Percentiles rank a stretch among this genome's conserved stretches.
Conservation (phyloP, 2,113 vertebrate species). For the Myanophis thanlyinensis region DNA sequence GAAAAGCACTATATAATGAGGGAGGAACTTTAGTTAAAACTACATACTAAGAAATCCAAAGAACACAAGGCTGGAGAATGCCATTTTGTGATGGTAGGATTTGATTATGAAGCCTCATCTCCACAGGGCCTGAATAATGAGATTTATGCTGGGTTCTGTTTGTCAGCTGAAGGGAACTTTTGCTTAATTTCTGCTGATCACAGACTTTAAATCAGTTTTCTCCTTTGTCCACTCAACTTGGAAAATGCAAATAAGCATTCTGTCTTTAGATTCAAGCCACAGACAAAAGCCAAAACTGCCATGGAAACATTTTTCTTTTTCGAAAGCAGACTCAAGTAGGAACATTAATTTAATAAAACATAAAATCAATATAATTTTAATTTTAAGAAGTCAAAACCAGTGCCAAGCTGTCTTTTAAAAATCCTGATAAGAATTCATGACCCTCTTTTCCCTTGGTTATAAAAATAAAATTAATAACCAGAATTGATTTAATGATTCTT, state of each 20-base stretch:
- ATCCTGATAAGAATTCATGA: slow-evolving; percentile 67
- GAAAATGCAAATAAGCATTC: slow-evolving; percentile 38
- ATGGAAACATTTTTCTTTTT: slow-evolving; percentile 60
- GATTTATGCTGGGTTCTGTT: background rate
- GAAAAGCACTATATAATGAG: background rate
- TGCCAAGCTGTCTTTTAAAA: slow-evolving; percentile 69
- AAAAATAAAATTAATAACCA: slow-evolving; percentile 65
- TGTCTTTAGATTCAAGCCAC: slow-evolving; percentile 35
- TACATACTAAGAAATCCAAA: background rate
- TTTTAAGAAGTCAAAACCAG: slow-evolving; percentile 71
- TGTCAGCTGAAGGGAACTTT: background rate
- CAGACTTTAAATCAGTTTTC: background rate
- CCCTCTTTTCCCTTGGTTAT: slow-evolving; percentile 38
- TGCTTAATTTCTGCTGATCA: slow-evolving; percentile 9
- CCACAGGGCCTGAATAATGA: background rate
- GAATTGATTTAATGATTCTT: slow-evolving; percentile 60
- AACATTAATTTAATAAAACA: slow-evolving; percentile 70
- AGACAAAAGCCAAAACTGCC: slow-evolving; percentile 48
- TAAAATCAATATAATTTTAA: slow-evolving; percentile 76
- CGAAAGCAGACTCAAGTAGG: slow-evolving; percentile 44
- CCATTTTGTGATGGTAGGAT: background rate
- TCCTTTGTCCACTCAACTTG: slow-evolving; percentile 42
- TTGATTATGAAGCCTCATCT: background rate
- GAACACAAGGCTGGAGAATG: background rate
- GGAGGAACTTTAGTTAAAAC: background rate